Evolutionary conservation across 2,113 vertebrate species (phyloP).

Genomic region (Calyptommatus sinebrachiatus): DNA sequence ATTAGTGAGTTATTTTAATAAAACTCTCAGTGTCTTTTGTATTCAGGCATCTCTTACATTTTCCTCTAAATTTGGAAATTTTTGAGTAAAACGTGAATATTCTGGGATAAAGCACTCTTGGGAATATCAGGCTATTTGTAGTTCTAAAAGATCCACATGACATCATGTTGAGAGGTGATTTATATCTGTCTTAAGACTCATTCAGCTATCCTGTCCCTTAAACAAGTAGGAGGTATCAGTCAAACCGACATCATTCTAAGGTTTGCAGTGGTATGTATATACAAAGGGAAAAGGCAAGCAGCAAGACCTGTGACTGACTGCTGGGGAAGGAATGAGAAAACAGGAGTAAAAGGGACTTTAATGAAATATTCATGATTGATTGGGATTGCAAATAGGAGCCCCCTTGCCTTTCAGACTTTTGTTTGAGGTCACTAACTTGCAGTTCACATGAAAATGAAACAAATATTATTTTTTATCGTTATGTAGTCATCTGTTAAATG

Average conservation of each 20-base stretch:
- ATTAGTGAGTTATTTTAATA: no score
- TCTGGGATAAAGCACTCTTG: no score
- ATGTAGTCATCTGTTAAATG: background rate
- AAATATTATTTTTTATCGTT: background rate
- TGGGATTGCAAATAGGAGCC: background rate
- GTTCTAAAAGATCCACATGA: no score
- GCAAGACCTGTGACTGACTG: background rate
- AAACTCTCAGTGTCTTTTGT: no score
- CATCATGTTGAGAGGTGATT: background rate
- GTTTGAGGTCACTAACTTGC: background rate
- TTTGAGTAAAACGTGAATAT: no score
- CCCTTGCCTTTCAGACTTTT: background rate
- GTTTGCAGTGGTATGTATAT: background rate
- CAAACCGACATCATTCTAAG: background rate
- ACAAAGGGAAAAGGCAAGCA: background rate
- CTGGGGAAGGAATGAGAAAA: background rate
- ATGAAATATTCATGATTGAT: background rate
- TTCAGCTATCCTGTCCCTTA: background rate
- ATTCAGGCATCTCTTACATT: no score
- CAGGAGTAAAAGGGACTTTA: background rate
- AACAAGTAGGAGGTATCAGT: background rate
- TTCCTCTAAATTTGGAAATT: no score
- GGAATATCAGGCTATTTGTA: no score
- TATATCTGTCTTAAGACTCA: background rate
- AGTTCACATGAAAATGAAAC: slow-evolving; percentile 11